phyloP scores from a whole-genome alignment of 2,888 invertebrate species.

The Rhogogaster chlorosoma region DNA sequence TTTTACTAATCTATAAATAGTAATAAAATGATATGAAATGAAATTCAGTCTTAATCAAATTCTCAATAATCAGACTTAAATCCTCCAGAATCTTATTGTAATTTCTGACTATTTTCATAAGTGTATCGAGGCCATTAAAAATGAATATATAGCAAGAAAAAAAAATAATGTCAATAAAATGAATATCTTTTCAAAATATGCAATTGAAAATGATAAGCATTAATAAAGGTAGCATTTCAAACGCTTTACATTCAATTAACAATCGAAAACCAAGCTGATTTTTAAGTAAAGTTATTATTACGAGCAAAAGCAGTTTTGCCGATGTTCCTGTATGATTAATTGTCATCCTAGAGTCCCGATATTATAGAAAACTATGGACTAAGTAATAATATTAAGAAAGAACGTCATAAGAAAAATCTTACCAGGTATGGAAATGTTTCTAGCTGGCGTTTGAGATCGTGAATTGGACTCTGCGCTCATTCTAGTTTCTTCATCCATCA shows the following conservation, averaged over 20 bases:
- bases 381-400: background rate
- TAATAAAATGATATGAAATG: background rate
- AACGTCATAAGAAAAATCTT: slow-evolving; percentile 49
- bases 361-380: background rate
- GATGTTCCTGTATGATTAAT: background rate
- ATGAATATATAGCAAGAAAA: too few relatives aligned
- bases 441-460: slow-evolving; percentile 76
- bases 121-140: background rate
- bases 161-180: background rate
- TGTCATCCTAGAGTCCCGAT: too few relatives aligned
- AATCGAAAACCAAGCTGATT: background rate
- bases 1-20: background rate
- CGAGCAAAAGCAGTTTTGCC: background rate
- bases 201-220: background rate
- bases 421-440: slow-evolving; percentile 73
- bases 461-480: slow-evolving; percentile 79
- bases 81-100: background rate
- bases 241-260: background rate
- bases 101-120: background rate
- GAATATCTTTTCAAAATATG: background rate
- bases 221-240: background rate
- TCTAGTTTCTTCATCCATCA: slow-evolving; percentile 80
- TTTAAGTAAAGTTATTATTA: background rate
- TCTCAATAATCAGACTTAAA: background rate
- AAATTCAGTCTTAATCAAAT: background rate